Evolutionary conservation across 2,113 vertebrate species (phyloP).

Genomic region (Capricornis sumatraensis): DNA sequence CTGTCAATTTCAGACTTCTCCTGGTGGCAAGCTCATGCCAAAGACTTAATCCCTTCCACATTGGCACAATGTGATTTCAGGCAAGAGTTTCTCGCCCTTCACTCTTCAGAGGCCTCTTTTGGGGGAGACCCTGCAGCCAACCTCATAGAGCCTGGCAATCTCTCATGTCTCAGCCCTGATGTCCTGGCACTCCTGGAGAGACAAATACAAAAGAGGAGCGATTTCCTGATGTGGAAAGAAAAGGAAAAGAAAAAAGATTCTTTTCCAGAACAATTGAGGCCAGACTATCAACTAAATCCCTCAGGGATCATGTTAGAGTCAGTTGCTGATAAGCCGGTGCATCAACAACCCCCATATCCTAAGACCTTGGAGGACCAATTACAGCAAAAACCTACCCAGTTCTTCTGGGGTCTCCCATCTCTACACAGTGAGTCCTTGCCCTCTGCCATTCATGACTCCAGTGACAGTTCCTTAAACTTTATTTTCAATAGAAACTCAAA

Average conservation of each 20-base stretch:
- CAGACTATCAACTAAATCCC: background rate
- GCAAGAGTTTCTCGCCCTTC: background rate
- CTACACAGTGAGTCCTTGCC: background rate
- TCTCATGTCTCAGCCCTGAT: background rate
- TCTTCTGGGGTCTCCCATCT: slow-evolving; percentile 30
- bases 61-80: background rate
- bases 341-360: background rate
- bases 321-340: background rate
- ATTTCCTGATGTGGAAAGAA: background rate
- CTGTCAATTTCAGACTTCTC: background rate
- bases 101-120: background rate
- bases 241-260: background rate
- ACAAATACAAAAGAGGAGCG: background rate
- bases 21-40: background rate
- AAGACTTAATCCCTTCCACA: background rate
- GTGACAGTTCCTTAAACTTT: background rate
- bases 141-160: background rate
- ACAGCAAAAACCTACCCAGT: background rate
- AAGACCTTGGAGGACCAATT: background rate
- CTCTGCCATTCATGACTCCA: background rate
- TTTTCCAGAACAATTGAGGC: background rate
- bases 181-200: background rate
- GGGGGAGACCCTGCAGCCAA: background rate
- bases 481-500: background rate
- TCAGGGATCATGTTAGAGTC: background rate